Conservation (phyloP, 2,797 vertebrate species). For the Molossus alvarezi region DNA sequence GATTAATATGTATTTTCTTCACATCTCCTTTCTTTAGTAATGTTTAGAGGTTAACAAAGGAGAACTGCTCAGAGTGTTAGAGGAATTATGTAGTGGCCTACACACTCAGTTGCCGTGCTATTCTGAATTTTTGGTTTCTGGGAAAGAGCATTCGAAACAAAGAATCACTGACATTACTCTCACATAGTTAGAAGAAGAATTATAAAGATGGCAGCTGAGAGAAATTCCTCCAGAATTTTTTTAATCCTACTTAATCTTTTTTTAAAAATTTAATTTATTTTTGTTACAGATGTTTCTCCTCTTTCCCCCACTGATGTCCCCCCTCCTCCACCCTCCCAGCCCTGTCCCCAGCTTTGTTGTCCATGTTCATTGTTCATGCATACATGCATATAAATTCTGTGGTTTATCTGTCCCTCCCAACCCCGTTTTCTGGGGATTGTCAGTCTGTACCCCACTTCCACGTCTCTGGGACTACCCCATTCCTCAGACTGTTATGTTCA, state of each 20-base stretch:
- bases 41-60: conserved; percentile 24
- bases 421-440: too few relatives aligned
- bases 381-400: too few relatives aligned
- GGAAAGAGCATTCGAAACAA: conserved; percentile 75
- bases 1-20: conserved; percentile 70
- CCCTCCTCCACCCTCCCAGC: too few relatives aligned
- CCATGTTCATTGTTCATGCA: too few relatives aligned
- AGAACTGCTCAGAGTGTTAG: conserved; percentile 4
- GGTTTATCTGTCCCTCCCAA: too few relatives aligned
- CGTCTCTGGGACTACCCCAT: too few relatives aligned
- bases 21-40: background rate
- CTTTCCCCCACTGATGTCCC: too few relatives aligned
- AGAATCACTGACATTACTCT: conserved; percentile 74
- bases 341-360: too few relatives aligned
- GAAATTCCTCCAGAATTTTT: conserved; percentile 33
- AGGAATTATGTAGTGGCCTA: background rate
- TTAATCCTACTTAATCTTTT: conserved; percentile 11
- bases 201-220: conserved; percentile 65
- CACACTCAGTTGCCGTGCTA: background rate
- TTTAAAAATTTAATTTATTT: too few relatives aligned
- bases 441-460: too few relatives aligned
- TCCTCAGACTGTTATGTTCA: too few relatives aligned
- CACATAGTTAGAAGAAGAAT: conserved; percentile 23
- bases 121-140: conserved; percentile 45
- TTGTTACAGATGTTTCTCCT: too few relatives aligned